phyloP scores from a whole-genome alignment of 1,140 invertebrate genomes.

The Elymnias hypermnestra region DNA sequence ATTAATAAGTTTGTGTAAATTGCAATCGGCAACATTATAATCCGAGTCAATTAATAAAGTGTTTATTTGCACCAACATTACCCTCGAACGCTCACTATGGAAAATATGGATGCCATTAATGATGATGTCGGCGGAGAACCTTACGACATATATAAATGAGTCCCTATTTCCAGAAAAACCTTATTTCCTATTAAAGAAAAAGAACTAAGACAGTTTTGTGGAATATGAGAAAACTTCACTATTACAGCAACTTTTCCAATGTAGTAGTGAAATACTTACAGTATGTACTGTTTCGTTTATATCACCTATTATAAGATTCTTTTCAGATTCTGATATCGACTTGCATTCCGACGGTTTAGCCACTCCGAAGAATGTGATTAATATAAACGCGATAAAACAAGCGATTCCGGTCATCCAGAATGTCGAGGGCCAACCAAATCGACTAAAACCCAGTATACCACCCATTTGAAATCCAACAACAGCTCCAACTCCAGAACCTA shows the following conservation, averaged over 20 bases:
- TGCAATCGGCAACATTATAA: too few species aligned
- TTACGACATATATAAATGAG: too few species aligned
- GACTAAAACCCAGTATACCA: constrained; percentile 55
- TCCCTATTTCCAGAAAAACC: too few species aligned
- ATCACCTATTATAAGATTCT: constrained; percentile 71
- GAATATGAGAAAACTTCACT: too few species aligned
- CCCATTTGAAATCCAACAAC: constrained; percentile 71
- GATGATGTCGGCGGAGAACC: too few species aligned
- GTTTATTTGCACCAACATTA: too few species aligned
- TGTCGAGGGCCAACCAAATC: constrained; percentile 74
- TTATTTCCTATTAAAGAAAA: background rate
- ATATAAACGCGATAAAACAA: constrained; percentile 51
- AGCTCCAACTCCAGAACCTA: constrained; percentile 54
- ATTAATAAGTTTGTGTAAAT: too few species aligned
- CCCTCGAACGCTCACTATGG: too few species aligned
- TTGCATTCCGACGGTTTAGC: constrained; percentile 76
- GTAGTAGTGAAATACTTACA: constrained; percentile 21
- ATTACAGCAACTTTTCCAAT: too few species aligned
- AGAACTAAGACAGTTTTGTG: too few species aligned
- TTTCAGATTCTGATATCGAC: constrained; percentile 77
- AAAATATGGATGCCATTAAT: too few species aligned
- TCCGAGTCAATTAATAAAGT: too few species aligned
- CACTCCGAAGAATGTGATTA: constrained; percentile 62
- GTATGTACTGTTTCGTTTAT: constrained; percentile 26
- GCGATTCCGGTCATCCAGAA: constrained; percentile 77